A percentile compares a stretch with the other conserved stretches of the same genome.
Conservation (phyloP, 2,797 vertebrate species). For the Vultur gryphus region DNA sequence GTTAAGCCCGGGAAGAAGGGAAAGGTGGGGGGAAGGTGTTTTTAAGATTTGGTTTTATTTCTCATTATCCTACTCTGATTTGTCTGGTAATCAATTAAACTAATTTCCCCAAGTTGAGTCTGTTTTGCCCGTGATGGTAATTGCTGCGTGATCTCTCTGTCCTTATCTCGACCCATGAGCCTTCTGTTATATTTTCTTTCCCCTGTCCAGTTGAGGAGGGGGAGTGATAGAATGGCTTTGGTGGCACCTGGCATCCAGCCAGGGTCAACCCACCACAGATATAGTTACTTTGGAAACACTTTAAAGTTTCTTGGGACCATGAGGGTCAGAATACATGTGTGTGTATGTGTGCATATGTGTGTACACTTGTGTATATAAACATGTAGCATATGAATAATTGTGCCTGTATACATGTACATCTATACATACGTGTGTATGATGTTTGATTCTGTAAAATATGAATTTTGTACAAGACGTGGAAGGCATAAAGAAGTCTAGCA, state of each 20-base stretch:
- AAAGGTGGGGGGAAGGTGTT: neutral
- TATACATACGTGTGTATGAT: neutral
- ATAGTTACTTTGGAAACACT: neutral
- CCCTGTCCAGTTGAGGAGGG: neutral
- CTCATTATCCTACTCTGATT: neutral
- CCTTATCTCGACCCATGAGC: neutral
- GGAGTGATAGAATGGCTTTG: neutral
- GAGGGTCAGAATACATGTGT: rapidly evolving
- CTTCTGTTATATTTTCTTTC: neutral
- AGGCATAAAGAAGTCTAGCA: neutral
- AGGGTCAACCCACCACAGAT: neutral
- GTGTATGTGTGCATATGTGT: rapidly evolving
- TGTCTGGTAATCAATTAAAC: neutral
- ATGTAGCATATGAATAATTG: neutral
- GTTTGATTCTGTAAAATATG: neutral
- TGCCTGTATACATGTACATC: neutral
- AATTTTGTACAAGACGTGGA: neutral
- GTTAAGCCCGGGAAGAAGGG: neutral
- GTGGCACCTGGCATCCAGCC: neutral
- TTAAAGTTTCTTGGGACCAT: neutral
- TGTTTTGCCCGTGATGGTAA: neutral
- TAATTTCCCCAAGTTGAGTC: neutral
- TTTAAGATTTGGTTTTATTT: neutral
- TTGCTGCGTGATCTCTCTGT: neutral
- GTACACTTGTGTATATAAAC: neutral